phyloP scores from a whole-genome alignment of 1,140 invertebrate species.

The Vanessa atalanta region DNA sequence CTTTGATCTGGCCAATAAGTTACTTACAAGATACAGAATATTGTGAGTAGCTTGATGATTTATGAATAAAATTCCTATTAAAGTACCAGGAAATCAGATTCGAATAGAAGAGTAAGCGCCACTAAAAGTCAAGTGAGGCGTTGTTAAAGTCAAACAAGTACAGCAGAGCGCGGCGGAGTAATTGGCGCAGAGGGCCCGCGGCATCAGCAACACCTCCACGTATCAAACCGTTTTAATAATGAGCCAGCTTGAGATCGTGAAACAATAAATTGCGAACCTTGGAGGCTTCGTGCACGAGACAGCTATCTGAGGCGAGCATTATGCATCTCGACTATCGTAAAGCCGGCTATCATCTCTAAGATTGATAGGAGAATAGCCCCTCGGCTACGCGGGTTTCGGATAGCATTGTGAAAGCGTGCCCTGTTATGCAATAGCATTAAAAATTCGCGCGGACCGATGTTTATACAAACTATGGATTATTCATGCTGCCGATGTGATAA shows the following conservation, averaged over 20 bases:
- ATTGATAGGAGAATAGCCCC: constrained; percentile 79
- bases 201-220: constrained; percentile 76
- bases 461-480: constrained; percentile 24
- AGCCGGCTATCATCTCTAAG: constrained; percentile 73
- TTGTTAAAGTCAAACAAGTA: constrained; percentile 71
- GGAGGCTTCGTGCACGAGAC: constrained; percentile 78
- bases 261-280: constrained; percentile 80
- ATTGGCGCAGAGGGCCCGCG: constrained; percentile 67
- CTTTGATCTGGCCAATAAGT: neutral
- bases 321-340: constrained; percentile 70
- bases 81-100: constrained; percentile 46
- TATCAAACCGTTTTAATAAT: constrained; percentile 81
- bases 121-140: constrained; percentile 61
- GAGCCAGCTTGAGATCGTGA: constrained; percentile 76
- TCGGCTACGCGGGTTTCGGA: constrained; percentile 67
- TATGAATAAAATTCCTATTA: constrained; percentile 9
- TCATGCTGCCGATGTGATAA: constrained; percentile 17
- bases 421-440: constrained; percentile 49
- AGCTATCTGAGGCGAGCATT: constrained; percentile 77
- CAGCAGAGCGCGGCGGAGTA: constrained; percentile 57
- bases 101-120: constrained; percentile 49
- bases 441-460: constrained; percentile 20
- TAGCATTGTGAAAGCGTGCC: constrained; percentile 60
- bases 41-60: constrained; percentile 5
- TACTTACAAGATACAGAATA: neutral